Conservation (phyloP, 1,140 invertebrate genomes). For the Listronotus bonariensis region DNA sequence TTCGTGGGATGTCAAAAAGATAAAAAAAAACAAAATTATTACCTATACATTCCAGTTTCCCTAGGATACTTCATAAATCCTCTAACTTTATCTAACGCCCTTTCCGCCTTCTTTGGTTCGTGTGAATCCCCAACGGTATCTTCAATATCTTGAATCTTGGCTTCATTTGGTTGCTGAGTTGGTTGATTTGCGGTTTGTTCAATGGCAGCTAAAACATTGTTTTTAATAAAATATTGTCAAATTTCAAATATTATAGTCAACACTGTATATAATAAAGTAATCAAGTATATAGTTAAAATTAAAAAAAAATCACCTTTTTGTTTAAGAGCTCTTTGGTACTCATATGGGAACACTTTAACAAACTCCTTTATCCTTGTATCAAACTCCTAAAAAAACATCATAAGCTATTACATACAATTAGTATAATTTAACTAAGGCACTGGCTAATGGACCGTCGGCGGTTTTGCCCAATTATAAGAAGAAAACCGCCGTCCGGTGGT, state of each 20-base stretch:
- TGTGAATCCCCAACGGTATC: conserved; percentile 78
- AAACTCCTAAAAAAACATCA: conserved; percentile 68
- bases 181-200: conserved; percentile 41
- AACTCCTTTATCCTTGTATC: conserved; percentile 78
- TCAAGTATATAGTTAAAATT: no score
- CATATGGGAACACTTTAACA: conserved; percentile 97
- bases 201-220: conserved; percentile 36
- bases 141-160: conserved; percentile 81
- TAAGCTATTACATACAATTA: no score
- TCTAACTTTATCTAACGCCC: conserved; percentile 86
- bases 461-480: no score
- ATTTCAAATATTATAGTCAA: no score
- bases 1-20: no score
- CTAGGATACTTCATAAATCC: conserved; percentile 95
- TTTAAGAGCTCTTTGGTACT: conserved; percentile 90
- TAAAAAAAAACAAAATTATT: no score
- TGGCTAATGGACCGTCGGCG: no score
- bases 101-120: conserved; percentile 78
- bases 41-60: conserved; percentile 82
- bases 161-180: conserved; percentile 58
- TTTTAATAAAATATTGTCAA: no score
- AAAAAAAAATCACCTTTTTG: conserved; percentile 61
- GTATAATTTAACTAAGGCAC: no score
- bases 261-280: no score
- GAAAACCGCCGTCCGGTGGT: no score